Evolutionary conservation across 1,140 invertebrate species (phyloP), one percentile per base, ranked within the genome.

Genomic region (Procambarus clarkii): DNA sequence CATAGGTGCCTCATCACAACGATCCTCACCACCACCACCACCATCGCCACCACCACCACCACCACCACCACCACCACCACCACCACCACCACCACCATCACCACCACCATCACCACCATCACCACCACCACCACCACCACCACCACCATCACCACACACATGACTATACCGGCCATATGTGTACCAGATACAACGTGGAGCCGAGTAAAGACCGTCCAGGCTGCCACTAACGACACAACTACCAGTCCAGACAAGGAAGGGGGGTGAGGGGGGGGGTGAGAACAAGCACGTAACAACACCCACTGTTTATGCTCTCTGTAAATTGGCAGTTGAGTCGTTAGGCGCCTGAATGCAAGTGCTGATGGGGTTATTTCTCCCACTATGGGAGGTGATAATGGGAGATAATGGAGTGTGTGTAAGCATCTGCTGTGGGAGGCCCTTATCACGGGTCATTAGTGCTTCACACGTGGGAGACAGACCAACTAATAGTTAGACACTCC

Each of bases 41-140:
- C 60, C 18, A 64, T 5, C 60, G 18, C 8, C 60, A 64, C 60
- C 15, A 1, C 60, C 15, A 64, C 50, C 24, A 58, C 50, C 76
- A 77, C 76, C 21, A 45, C 24, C 18, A 45, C 76, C 76, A 24
- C 76, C 76, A 77, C 76, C 45, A 77, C 21, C 45, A 77, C 21
- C 76, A 77, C 4, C 24, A 34, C 76, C 76, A 77, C 76, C 76
- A 77, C 2, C 24, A 18, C 45, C 76, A 77, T 24, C 34, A 77
- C 2, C 24, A 34, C 76, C 76, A 77, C 34, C 76, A 46, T 24
- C 76, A 34, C 76, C 80, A 82, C 80, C 80, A 58, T 50, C 50
- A n/a, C 34, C 54, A 60, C 80, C 54, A 82, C 60, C 15, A 15
- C 60, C 60, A 64, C 60, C 60, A 64, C 18, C 18, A 18, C 13